A percentile compares a stretch with the other conserved stretches of the same genome.
These are phyloP conservation scores for Thalpophila matura DNA, from an alignment of 2,888 invertebrate genomes.

Conservation along the genomic window DNA sequence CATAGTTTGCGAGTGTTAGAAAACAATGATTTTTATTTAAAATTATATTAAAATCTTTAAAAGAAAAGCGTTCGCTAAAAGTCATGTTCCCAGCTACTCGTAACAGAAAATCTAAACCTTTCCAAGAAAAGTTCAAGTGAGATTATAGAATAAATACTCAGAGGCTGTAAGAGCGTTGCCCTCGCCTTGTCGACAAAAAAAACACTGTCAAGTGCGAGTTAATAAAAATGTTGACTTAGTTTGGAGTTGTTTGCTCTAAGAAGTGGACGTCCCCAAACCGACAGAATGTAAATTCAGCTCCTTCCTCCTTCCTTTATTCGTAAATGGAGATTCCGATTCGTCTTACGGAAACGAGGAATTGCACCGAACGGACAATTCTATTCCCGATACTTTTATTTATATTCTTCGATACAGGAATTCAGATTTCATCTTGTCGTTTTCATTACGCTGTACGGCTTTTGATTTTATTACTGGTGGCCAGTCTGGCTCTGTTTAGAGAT, in stretches of 20 bases:
- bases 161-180: conserved; percentile 26
- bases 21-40: no score
- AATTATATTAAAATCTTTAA: conserved; percentile 8
- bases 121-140: conserved; percentile 28
- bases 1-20: no score
- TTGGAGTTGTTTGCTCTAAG: conserved; percentile 70
- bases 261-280: conserved; percentile 73
- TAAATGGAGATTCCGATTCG: conserved; percentile 71
- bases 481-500: neutral
- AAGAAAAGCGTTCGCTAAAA: neutral
- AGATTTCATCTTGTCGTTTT: conserved; percentile 57
- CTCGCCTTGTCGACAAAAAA: conserved; percentile 25
- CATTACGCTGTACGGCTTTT: conserved; percentile 39
- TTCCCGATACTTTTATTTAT: conserved; percentile 73
- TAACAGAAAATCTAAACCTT: neutral
- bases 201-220: conserved; percentile 51
- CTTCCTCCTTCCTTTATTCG: conserved; percentile 59
- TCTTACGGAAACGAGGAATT: conserved; percentile 77
- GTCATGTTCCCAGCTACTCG: conserved; percentile 1
- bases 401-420: conserved; percentile 60
- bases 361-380: conserved; percentile 74
- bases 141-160: conserved; percentile 51
- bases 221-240: conserved; percentile 74
- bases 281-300: conserved; percentile 80
- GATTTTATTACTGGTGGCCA: conserved; percentile 54